Evolutionary conservation across 1,140 invertebrate species (phyloP).

Genomic region (Hylyphantes graminicola): DNA sequence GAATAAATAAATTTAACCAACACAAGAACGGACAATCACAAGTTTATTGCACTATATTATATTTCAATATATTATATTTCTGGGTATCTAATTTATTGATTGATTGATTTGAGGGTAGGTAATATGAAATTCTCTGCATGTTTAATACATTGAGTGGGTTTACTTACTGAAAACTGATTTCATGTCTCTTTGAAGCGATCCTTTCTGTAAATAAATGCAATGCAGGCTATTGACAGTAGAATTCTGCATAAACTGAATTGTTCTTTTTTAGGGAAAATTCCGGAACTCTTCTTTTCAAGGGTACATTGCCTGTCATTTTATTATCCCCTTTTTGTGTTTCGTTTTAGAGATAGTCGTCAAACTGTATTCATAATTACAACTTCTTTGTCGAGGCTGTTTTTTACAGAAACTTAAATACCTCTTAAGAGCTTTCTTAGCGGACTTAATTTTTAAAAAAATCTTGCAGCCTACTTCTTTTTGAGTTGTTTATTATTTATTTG

Average conservation of each 20-base stretch:
- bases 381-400: too few species aligned
- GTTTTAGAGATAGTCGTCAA: conserved; percentile 45
- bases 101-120: neutral
- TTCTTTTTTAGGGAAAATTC: conserved; percentile 60
- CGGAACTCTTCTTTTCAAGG: conserved; percentile 60
- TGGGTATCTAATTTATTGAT: too few species aligned
- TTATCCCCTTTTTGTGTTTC: conserved; percentile 52
- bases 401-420: too few species aligned
- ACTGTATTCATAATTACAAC: conserved; percentile 60
- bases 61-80: too few species aligned
- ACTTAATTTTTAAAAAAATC: too few species aligned
- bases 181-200: conserved; percentile 39
- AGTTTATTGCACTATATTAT: too few species aligned
- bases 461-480: too few species aligned
- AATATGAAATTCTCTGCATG: conserved; percentile 53
- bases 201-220: conserved; percentile 41
- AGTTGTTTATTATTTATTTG: too few species aligned
- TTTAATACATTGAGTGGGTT: conserved; percentile 60
- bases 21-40: too few species aligned
- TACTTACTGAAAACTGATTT: conserved; percentile 56
- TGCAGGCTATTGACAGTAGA: conserved; percentile 55
- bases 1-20: too few species aligned
- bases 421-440: too few species aligned
- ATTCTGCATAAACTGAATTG: conserved; percentile 60
- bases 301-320: conserved; percentile 59